Evolutionary conservation across 2,888 invertebrate species (phyloP).

Genomic region (Exocentrus adspersus): DNA sequence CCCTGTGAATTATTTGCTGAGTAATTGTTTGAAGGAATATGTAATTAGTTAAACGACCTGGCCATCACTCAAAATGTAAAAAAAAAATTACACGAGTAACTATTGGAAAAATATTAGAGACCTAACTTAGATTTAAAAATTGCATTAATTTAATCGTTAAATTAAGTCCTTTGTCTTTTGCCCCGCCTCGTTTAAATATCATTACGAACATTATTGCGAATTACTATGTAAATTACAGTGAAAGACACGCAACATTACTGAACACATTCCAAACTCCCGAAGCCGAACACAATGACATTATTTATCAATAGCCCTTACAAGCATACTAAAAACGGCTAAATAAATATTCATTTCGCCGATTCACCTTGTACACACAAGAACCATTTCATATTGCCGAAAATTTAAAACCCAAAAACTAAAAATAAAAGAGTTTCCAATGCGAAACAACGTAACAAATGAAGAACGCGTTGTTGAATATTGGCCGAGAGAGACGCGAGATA

Average conservation of each 20-base stretch:
- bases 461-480: slow-evolving; percentile 43
- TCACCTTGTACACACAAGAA: slow-evolving; percentile 26
- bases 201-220: background rate
- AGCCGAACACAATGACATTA: background rate
- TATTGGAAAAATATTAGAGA: too few relatives aligned
- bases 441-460: slow-evolving; percentile 45
- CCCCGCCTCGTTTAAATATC: background rate
- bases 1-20: too few relatives aligned
- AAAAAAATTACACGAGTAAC: too few relatives aligned
- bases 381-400: slow-evolving; percentile 49
- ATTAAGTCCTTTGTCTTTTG: background rate
- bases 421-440: slow-evolving; percentile 39
- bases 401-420: slow-evolving; percentile 41
- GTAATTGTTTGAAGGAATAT: too few relatives aligned
- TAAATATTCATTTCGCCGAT: slow-evolving; percentile 9
- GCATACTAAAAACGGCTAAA: background rate
- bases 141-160: too few relatives aligned
- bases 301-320: background rate
- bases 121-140: too few relatives aligned
- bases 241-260: background rate
- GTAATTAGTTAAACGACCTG: too few relatives aligned
- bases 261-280: background rate
- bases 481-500: slow-evolving; percentile 38
- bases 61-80: too few relatives aligned
- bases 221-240: background rate